A percentile compares a stretch with the other conserved stretches of the same genome.
These are phyloP conservation scores for Alviniconcha marisindica DNA, from an alignment of 1,140 invertebrate genomes.

Conservation along the genomic window DNA sequence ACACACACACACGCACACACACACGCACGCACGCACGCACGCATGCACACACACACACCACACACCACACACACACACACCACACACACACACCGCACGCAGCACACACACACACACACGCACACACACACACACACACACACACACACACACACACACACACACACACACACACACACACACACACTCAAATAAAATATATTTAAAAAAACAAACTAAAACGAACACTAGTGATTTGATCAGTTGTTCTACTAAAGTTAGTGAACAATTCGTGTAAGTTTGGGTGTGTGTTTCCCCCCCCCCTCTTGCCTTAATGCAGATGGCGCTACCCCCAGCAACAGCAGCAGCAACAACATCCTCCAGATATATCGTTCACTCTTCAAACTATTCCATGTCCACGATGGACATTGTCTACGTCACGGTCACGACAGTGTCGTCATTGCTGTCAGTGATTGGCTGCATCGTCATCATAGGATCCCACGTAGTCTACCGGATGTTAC, in stretches of 20 bases:
- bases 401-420: conserved; percentile 48
- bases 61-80: too few relatives aligned
- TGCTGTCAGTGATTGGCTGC: conserved; percentile 57
- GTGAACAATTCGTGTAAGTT: too few relatives aligned
- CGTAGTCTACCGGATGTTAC: conserved; percentile 43
- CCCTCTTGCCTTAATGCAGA: not conserved
- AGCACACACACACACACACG: not conserved
- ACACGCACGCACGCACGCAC: not conserved
- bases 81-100: too few relatives aligned
- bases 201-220: too few relatives aligned
- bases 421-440: conserved; percentile 47
- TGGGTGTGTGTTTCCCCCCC: too few relatives aligned
- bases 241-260: too few relatives aligned
- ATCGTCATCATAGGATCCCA: conserved; percentile 52
- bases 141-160: too few relatives aligned
- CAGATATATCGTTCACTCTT: not conserved
- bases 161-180: too few relatives aligned
- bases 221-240: too few relatives aligned
- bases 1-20: not conserved
- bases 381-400: conserved; percentile 27
- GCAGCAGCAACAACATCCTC: not conserved
- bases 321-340: not conserved
- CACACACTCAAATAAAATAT: too few relatives aligned
- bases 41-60: too few relatives aligned
- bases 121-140: too few relatives aligned